These are phyloP conservation scores for Strongylocentrotus purpuratus DNA, from an alignment of 35 echinoderm and acorn worm species.

Conservation along the genomic window DNA sequence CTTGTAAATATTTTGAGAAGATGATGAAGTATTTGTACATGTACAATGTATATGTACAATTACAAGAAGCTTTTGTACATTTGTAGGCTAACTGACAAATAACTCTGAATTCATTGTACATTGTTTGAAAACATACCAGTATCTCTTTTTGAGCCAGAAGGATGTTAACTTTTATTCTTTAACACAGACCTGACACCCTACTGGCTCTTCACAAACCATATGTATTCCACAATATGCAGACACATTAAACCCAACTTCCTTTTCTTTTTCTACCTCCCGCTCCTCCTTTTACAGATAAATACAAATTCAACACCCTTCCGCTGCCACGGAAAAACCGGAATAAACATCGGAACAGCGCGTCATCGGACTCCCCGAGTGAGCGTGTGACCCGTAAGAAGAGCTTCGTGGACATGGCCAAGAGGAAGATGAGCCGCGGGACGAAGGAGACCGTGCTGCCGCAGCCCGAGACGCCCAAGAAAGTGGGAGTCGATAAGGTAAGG, in stretches of 20 bases:
- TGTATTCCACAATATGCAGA: not conserved
- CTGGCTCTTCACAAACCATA: too few relatives aligned
- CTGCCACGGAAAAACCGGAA: conserved; percentile 38
- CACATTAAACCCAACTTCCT: not conserved
- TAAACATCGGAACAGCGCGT: conserved; percentile 35
- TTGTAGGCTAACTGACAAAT: too few relatives aligned
- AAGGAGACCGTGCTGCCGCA: conserved; percentile 37
- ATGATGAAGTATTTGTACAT: too few relatives aligned
- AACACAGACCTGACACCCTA: too few relatives aligned
- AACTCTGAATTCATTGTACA: too few relatives aligned
- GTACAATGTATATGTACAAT: too few relatives aligned
- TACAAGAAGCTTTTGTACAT: too few relatives aligned
- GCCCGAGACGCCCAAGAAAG: conserved; percentile 44
- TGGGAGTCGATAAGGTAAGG: conserved; percentile 48
- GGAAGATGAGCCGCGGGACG: conserved; percentile 56
- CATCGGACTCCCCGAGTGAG: conserved; percentile 22
- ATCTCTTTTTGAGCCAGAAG: too few relatives aligned
- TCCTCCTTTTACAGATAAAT: conserved; percentile 32
- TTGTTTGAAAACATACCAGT: too few relatives aligned
- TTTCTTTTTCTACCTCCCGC: not conserved
- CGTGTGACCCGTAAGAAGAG: conserved; percentile 61
- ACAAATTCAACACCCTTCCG: conserved; percentile 52
- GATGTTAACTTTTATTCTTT: too few relatives aligned
- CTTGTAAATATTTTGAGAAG: too few relatives aligned
- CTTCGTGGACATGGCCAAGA: conserved; percentile 65